Evolutionary conservation across 2,888 invertebrate species (phyloP), one percentile per base, ranked within the genome.

Genomic region (Dioctria rufipes): DNA sequence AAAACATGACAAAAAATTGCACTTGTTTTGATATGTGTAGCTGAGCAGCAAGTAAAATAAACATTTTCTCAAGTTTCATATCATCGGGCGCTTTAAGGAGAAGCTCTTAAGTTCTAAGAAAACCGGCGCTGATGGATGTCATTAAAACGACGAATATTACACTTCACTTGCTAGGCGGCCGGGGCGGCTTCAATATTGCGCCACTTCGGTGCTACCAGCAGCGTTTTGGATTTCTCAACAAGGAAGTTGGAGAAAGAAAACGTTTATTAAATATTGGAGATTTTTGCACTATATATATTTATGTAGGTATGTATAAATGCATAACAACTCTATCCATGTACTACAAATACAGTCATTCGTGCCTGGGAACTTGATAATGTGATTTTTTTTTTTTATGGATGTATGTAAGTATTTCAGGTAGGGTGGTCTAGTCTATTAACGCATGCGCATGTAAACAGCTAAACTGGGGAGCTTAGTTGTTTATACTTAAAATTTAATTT

Each of bases 71-170:
- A 6, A 46, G 71, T 71, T 71, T 71, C 71, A 71, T 43, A 46
- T 46, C 71, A 71, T 54, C 54, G 51, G 67, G 40, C 42, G 65
- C 67, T 46, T 46, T 51, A 49, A 46, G 46, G 54, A 51, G 71
- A 37, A 37, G 49, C 71, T 42, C 11, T 40, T 25, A 49, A 40
- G 8, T 71, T 71, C 71, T 46, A 71, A 54, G 71, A 71, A 71
- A 71, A 71, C 37, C 71, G 71, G 71, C 71, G 71, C 71, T 71
- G 71, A 71, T 71, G 71, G 71, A 71, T 54, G 54, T 54, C 51
- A 37, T 71, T 54, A 25, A 25, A 25, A 54, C 49, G 13, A 25
- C 54, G 71, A 54, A 71, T 46, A n/a, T n/a, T 54, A 54, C 51
- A 71, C 71, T 39, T 2, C 46, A 46, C 46, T 46, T 46, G 8